Conservation (phyloP, 2,888 invertebrate species). For the Chrysomela aeneicollis region DNA sequence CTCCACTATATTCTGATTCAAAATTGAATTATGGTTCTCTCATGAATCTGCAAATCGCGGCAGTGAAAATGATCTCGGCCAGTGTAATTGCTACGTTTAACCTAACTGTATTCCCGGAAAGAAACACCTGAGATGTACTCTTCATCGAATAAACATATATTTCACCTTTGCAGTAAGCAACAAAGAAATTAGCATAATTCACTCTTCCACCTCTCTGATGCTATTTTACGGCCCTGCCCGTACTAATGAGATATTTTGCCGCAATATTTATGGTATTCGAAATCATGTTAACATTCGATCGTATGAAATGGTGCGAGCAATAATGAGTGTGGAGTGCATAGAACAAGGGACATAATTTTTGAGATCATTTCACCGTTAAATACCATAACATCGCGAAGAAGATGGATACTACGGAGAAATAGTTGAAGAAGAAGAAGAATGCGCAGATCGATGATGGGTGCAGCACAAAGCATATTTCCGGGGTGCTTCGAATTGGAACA, state of each 20-base stretch:
- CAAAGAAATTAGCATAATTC: slow-evolving; percentile 25
- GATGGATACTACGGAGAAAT: slow-evolving; percentile 38
- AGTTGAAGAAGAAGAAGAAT: slow-evolving; percentile 37
- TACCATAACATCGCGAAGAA: slow-evolving; percentile 40
- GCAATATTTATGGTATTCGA: slow-evolving; percentile 27
- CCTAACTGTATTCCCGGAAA: slow-evolving; percentile 7
- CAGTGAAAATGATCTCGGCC: neutral
- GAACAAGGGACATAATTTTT: slow-evolving; percentile 36
- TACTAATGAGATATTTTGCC: slow-evolving; percentile 31
- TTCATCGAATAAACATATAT: slow-evolving; percentile 18
- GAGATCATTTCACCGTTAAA: slow-evolving; percentile 41
- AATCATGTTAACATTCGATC: slow-evolving; percentile 34
- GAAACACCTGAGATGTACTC: slow-evolving; percentile 25
- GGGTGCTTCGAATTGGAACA: no score
- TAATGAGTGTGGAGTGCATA: slow-evolving; percentile 26
- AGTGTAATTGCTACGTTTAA: neutral
- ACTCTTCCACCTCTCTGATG: slow-evolving; percentile 24
- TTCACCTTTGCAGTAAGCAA: neutral
- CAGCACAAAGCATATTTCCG: no score
- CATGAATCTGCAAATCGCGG: neutral
- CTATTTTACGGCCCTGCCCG: slow-evolving; percentile 22
- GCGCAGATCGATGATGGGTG: slow-evolving; percentile 15
- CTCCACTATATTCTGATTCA: no score
- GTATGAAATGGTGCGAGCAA: slow-evolving; percentile 30
- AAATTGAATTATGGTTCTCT: neutral